Base-by-base conservation (phyloP, 2,888 invertebrate species). In the Diplazon laetatorius region DNA sequence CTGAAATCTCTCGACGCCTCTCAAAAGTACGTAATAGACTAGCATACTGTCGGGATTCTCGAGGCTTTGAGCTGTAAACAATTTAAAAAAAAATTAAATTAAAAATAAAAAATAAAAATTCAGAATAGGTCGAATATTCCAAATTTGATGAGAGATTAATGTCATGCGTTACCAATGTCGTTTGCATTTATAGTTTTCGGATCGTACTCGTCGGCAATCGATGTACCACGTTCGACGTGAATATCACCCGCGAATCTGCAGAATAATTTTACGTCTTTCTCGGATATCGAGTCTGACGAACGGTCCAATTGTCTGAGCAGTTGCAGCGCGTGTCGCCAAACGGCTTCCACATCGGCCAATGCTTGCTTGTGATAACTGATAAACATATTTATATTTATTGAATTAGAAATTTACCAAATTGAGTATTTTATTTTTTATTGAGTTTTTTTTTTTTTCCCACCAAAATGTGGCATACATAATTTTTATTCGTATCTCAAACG, bases 1-100 rank as follows among this genome's bases (percentile, higher is more conserved):
- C 77, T 95, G 94, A 91, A 99, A 99, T 82, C 95, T 94, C 88
- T 98, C 98, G 20, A 96, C 94, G n/a, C 98, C 98, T 85, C 98
- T 92, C 37, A 99, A 91, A 80, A 98, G 94, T 9, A 98, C 94
- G 89, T 99, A 98, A 88, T 97, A 97, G 71, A 98, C 95, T 92
- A 97, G 95, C 90, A 97, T 93, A 75, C 95, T 95, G 86, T 97
- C 97, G 8, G 96, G 95, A 88, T 96, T 95, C 90, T 97, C 97
- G 74, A 96, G 92, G 86, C 94, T 93, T 86, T 94, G 93, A 50
- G 94, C 95, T 92, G 91, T 85, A 90, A 92, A 92, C 82, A 87
- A 39, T 39, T 52, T 50, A 59, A 46, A 90, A 70, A 81, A 85
- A 60, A 48, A 78, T 30, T n/a, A n/a, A 42, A 72, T 62, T 71